phyloP scores from a whole-genome alignment of 1,140 invertebrate genomes.

The Eupristina koningsbergeri region DNA sequence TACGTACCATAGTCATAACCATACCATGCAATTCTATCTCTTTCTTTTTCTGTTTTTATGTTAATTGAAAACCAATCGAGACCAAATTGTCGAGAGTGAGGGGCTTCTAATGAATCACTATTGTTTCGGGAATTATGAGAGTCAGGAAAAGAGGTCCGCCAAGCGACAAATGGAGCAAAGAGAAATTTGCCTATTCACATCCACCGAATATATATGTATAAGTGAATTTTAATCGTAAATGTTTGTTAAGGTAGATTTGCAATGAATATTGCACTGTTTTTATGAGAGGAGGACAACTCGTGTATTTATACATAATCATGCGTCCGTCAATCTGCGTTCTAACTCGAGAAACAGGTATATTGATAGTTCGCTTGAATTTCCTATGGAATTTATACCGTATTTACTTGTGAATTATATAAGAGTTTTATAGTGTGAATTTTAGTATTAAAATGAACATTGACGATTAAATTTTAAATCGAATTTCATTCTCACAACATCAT shows the following conservation, averaged over 20 bases:
- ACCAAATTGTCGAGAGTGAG: neutral
- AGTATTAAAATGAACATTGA: neutral
- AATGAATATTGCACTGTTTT: neutral
- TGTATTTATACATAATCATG: neutral
- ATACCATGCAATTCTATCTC: neutral
- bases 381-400: neutral
- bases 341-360: neutral
- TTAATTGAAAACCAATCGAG: constrained; percentile 42
- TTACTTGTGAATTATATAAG: neutral
- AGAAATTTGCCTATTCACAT: neutral
- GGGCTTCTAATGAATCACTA: constrained; percentile 38
- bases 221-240: constrained; percentile 11
- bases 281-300: neutral
- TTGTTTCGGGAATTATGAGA: constrained; percentile 37
- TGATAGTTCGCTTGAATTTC: neutral
- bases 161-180: neutral
- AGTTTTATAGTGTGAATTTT: constrained; percentile 5
- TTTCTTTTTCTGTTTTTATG: neutral
- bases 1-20: too few species aligned
- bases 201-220: neutral
- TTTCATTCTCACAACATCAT: too few species aligned
- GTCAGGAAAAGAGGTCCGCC: neutral
- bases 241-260: constrained; percentile 31
- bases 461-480: neutral
- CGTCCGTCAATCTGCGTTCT: neutral